Conservation (phyloP, 2,888 invertebrate species). For the Tiliacea aurago region DNA sequence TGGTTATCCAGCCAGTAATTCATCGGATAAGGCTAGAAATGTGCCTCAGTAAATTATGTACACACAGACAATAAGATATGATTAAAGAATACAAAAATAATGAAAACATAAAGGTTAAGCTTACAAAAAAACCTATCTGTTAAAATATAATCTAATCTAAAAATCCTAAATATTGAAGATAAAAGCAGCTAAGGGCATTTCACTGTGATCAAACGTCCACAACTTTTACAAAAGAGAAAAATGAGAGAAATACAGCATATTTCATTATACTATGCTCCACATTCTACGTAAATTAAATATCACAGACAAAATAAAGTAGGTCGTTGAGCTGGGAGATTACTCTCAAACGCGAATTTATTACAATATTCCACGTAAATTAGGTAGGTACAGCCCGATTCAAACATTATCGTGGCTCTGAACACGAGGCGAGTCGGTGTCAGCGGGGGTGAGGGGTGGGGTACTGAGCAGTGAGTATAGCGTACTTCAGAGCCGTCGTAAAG, state of each 20-base stretch:
- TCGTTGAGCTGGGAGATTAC: constrained; percentile 16
- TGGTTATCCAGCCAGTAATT: background rate
- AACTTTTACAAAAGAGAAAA: background rate
- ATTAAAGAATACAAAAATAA: background rate
- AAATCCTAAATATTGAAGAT: background rate
- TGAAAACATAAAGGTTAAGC: background rate
- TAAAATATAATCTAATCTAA: constrained; percentile 1
- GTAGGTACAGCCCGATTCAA: background rate
- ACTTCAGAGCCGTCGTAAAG: too few relatives aligned
- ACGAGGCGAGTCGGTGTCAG: too few relatives aligned
- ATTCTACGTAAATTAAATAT: constrained; percentile 26
- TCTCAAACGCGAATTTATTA: constrained; percentile 23
- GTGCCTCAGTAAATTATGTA: background rate
- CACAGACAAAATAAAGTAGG: constrained; percentile 32
- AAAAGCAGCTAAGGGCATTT: background rate
- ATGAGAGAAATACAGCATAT: constrained; percentile 1
- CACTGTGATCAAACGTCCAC: background rate
- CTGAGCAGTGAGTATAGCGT: too few relatives aligned
- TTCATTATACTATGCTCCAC: constrained; percentile 8
- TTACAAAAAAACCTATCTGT: background rate
- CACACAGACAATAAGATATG: background rate
- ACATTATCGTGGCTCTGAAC: too few relatives aligned
- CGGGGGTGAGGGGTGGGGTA: too few relatives aligned
- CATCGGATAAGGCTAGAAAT: background rate
- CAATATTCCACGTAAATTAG: constrained; percentile 9